Base-by-base conservation (phyloP, 2,113 vertebrate genomes). In the Pterophyllum scalare region DNA sequence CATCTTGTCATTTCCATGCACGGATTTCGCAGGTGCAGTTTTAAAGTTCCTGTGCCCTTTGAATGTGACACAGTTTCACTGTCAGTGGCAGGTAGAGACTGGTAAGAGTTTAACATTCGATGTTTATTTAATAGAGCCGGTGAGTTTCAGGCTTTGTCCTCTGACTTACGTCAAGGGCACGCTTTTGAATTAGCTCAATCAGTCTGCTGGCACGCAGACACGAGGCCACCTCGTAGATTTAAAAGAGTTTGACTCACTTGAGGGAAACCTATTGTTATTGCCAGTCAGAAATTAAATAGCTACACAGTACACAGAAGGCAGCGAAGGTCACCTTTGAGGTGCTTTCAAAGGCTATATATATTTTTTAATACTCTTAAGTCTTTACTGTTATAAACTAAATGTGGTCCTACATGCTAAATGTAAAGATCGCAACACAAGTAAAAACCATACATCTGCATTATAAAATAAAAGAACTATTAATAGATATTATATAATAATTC, bases 81-180 rank as follows among this genome's bases (percentile, higher is more conserved):
- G 75, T 67, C 76, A 46, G 83, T 56, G 60, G 81, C 62, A 65
- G 72, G 54, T 33, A 65, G 31, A 62, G 46, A 72, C 43, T 8
- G 54, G 31, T 15, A 80, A 72, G 46, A 12, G 14, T 38, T 64
- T 31, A 52, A 62, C 77, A 57, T 75, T 82, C 60, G 12, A 78
- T 87, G 84, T 90, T 91, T 87, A 80, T 85, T 81, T 85, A 80
- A 90, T 79, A 13, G 77, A 87, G 80, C 24, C 65, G 76, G 67
- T 59, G 78, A 82, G 59, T 49, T 49, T 4, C 46, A 70, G 82
- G 87, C 76, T 26, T 40, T 70, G 77, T 80, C 87, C 85, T 70
- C 81, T 4, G 59, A 33, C 56, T 78, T 40, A 12, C 64, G 10
- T 65, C 57, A 84, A 91, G 84, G 84, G 7, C 82, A 22, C 1